Percentiles rank a stretch among this genome's conserved stretches.
These are phyloP conservation scores for Choristoneura fumiferana DNA, from an alignment of 1,140 invertebrate species.

Conservation along the genomic window DNA sequence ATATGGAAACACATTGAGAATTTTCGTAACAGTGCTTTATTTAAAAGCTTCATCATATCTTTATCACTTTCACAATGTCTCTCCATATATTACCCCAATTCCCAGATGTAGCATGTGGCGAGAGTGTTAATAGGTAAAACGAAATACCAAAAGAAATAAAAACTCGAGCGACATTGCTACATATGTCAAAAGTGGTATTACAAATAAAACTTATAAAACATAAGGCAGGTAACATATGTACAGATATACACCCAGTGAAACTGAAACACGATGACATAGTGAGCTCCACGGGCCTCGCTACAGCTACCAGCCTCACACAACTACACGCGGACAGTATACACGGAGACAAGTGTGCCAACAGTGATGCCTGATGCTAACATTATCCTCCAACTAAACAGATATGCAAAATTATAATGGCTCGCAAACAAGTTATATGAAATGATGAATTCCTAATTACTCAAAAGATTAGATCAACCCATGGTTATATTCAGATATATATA, in stretches of 20 bases:
- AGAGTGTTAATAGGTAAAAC: constrained; percentile 67
- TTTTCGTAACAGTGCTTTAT: constrained; percentile 82
- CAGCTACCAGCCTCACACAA: constrained; percentile 19
- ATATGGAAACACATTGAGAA: constrained; percentile 82
- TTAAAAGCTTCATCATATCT: constrained; percentile 80
- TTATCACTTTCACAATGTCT: constrained; percentile 81
- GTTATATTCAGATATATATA: constrained; percentile 57
- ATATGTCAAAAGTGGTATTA: constrained; percentile 80
- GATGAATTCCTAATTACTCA: constrained; percentile 60
- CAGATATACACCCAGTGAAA: constrained; percentile 72
- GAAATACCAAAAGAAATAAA: constrained; percentile 66
- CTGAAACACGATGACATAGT: constrained; percentile 76
- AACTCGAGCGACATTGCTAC: constrained; percentile 77
- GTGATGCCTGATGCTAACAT: constrained; percentile 12
- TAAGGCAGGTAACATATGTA: constrained; percentile 76
- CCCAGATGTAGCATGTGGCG: constrained; percentile 78
- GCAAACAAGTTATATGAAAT: constrained; percentile 58
- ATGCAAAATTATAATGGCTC: constrained; percentile 64
- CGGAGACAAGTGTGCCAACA: constrained; percentile 16
- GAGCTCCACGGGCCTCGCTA: constrained; percentile 47
- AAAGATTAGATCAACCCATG: constrained; percentile 50
- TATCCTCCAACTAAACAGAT: constrained; percentile 57
- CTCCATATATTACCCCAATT: constrained; percentile 81
- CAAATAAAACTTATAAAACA: constrained; percentile 78
- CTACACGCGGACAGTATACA: constrained; percentile 13